Evolutionary conservation across 2,797 vertebrate species (phyloP), one percentile per base, ranked within the genome.

Genomic region (Triplophysa bombifrons): DNA sequence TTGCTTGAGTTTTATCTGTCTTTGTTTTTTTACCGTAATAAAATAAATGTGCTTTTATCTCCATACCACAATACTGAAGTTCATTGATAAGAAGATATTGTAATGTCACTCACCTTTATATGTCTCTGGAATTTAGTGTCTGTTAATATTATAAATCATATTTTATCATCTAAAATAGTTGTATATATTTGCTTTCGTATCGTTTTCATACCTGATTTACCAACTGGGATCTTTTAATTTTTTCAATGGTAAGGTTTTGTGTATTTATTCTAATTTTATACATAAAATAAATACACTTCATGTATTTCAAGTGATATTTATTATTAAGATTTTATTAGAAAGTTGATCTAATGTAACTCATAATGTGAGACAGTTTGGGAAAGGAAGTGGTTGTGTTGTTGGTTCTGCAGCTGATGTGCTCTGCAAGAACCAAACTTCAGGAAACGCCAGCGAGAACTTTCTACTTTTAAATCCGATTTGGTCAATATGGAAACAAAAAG

Each of bases 361-460:
- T 41, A 9, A 41, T 41, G 9, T 10, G 4, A 17, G 20, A 55
- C n/a, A 66, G 63, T 17, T 76, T 65, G 64, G 41, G 46, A 68
- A 76, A 76, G 74, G 65, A 76, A 68, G 74, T 76, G 64, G 55
- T 10, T 34, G 34, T 76, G 34, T 5, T 66, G 73, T 44, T 2
- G 3, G 12, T 46, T 67, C 22, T 67, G 74, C 63, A 55, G 20
- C 50, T 56, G 34, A 20, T 71, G 51, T 11, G 34, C 27, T 55
- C 27, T 70, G 73, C 73, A 66, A 66, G 4, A 30, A 6, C 1
- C 25, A 5, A 55, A 13, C 38, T 14, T 46, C 74, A 76, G 51
- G 51, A 76, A 76, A 67, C 53, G 7, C 11, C 0, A 16, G 19
- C 2, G 60, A 65, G 65, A 1, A 12, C 20, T 10, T 30, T 4